Percentiles rank a stretch among this genome's conserved stretches.
Conservation (phyloP, 2,888 invertebrate genomes). For the Yponomeuta sedellus region DNA sequence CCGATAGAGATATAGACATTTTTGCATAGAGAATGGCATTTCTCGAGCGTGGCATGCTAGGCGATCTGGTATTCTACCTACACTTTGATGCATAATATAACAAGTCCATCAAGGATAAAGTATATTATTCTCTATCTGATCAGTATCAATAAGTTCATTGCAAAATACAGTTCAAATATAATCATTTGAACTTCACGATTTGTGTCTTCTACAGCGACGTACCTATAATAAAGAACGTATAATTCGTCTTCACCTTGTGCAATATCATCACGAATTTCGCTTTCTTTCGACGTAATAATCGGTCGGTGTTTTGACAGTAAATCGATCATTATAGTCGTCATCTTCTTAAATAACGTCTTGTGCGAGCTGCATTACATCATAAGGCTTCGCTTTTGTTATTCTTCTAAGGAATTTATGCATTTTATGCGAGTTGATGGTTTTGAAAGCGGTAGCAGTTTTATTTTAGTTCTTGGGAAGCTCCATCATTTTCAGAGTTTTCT, state of each 20-base stretch:
- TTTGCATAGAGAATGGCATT: no score
- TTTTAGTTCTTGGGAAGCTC: no score
- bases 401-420: not conserved
- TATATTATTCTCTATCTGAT: no score
- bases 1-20: no score
- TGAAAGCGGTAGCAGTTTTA: no score
- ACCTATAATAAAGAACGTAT: slow-evolving; percentile 6
- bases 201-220: not conserved
- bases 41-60: no score
- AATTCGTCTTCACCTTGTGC: not conserved
- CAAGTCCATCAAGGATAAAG: no score
- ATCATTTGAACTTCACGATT: not conserved
- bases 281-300: slow-evolving; percentile 2
- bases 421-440: no score
- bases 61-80: no score
- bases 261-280: slow-evolving; percentile 1
- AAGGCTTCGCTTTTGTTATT: not conserved
- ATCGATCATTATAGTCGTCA: slow-evolving; percentile 6
- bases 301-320: slow-evolving; percentile 3
- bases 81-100: no score
- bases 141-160: not conserved
- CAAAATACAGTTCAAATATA: no score
- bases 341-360: not conserved
- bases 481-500: no score
- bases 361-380: not conserved